Conservation (phyloP, 2,888 invertebrate species). For the Rhingia rostrata region DNA sequence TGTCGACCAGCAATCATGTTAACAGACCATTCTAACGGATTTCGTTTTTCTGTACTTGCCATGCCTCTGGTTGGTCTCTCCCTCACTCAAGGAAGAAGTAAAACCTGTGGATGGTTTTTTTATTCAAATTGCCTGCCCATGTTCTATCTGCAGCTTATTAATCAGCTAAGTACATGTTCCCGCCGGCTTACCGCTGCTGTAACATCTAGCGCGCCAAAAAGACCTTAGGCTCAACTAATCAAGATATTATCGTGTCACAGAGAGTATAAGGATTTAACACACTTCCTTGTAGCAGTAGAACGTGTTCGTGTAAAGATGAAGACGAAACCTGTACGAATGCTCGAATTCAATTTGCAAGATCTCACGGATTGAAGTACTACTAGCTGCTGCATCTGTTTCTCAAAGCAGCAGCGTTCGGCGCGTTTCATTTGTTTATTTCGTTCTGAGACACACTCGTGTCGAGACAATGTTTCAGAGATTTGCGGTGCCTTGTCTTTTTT, state of each 20-base stretch:
- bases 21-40: slow-evolving; percentile 67
- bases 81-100: background rate
- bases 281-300: slow-evolving; percentile 68
- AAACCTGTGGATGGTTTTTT: background rate
- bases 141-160: slow-evolving; percentile 73
- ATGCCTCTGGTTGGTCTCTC: slow-evolving; percentile 23
- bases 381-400: slow-evolving; percentile 26
- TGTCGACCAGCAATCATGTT: slow-evolving; percentile 59
- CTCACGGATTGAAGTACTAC: slow-evolving; percentile 21
- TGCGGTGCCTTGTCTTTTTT: background rate
- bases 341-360: slow-evolving; percentile 59
- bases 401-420: slow-evolving; percentile 4
- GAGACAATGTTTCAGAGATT: slow-evolving; percentile 53
- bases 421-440: slow-evolving; percentile 13
- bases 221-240: slow-evolving; percentile 58
- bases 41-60: slow-evolving; percentile 16
- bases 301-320: slow-evolving; percentile 52
- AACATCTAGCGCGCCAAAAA: slow-evolving; percentile 8
- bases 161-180: slow-evolving; percentile 72
- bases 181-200: slow-evolving; percentile 34
- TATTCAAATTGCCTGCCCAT: slow-evolving; percentile 69
- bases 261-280: slow-evolving; percentile 63
- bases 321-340: slow-evolving; percentile 51
- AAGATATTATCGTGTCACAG: slow-evolving; percentile 73
- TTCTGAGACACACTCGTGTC: slow-evolving; percentile 13